These are phyloP conservation scores for Sinosuthora webbiana DNA, from an alignment of 2,113 vertebrate genomes.

Conservation along the genomic window DNA sequence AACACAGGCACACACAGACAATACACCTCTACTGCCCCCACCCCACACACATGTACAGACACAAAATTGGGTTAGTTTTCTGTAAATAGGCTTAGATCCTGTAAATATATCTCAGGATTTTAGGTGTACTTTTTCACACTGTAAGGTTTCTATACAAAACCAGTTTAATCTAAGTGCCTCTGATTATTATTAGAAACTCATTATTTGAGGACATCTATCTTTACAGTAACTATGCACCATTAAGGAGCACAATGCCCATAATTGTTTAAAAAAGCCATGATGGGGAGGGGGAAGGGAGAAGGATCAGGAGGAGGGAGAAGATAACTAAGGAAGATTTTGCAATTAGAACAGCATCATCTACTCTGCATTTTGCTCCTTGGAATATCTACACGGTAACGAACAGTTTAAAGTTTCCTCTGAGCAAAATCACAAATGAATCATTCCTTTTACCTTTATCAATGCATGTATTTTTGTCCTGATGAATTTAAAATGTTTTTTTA, in stretches of 20 bases:
- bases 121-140: constrained; percentile 8
- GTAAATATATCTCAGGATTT: constrained; percentile 47
- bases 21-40: neutral
- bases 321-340: constrained; percentile 28
- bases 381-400: neutral
- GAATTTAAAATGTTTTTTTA: neutral
- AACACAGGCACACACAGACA: neutral
- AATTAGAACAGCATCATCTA: constrained; percentile 2
- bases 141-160: constrained; percentile 24
- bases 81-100: constrained; percentile 41
- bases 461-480: neutral
- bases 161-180: constrained; percentile 37
- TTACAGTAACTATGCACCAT: constrained; percentile 34
- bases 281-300: neutral
- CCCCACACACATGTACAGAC: neutral
- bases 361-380: neutral
- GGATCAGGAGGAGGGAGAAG: constrained; percentile 9
- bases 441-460: neutral
- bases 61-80: constrained; percentile 32
- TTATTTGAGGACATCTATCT: constrained; percentile 59
- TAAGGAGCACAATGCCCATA: constrained; percentile 47
- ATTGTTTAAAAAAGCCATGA: constrained; percentile 36
- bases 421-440: neutral
- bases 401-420: neutral
- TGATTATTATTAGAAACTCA: constrained; percentile 63